Conservation (phyloP, 2,797 vertebrate species). For the Aphelocoma californica region DNA sequence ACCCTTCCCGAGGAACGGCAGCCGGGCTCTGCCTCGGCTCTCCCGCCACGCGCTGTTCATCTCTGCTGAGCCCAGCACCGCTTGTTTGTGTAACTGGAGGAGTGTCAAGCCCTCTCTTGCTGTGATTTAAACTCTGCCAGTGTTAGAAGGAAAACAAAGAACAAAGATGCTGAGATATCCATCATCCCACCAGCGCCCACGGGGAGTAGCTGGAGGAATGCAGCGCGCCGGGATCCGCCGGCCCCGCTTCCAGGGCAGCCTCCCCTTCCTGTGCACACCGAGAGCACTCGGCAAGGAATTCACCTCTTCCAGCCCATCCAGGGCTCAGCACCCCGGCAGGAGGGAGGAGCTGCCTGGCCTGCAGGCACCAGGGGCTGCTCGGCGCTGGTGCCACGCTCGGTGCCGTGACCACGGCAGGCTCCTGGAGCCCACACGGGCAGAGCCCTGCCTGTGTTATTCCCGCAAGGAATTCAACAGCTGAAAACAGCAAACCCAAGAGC, state of each 20-base stretch:
- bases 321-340: constrained; percentile 22
- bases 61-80: not conserved
- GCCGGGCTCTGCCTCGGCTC: not conserved
- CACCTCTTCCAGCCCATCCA: constrained; percentile 27
- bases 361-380: not conserved
- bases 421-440: fast-evolving
- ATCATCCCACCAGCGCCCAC: constrained; percentile 60
- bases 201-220: constrained; percentile 67
- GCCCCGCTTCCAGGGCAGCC: constrained; percentile 44
- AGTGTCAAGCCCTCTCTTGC: constrained; percentile 41
- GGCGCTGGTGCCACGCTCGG: not conserved
- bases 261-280: constrained; percentile 64
- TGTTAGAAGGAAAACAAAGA: constrained; percentile 70
- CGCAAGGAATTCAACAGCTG: not conserved
- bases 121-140: constrained; percentile 74
- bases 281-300: not conserved
- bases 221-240: not conserved
- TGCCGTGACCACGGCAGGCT: fast-evolving
- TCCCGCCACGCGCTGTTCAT: not conserved
- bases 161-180: constrained; percentile 77
- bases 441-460: not conserved
- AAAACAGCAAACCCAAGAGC: not conserved
- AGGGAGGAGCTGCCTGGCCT: constrained; percentile 21
- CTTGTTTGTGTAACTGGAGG: constrained; percentile 71
- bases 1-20: not conserved